Percentiles rank a stretch among this genome's conserved stretches.
Conservation (phyloP, 2,113 vertebrate species). For the Cyanoderma ruficeps region DNA sequence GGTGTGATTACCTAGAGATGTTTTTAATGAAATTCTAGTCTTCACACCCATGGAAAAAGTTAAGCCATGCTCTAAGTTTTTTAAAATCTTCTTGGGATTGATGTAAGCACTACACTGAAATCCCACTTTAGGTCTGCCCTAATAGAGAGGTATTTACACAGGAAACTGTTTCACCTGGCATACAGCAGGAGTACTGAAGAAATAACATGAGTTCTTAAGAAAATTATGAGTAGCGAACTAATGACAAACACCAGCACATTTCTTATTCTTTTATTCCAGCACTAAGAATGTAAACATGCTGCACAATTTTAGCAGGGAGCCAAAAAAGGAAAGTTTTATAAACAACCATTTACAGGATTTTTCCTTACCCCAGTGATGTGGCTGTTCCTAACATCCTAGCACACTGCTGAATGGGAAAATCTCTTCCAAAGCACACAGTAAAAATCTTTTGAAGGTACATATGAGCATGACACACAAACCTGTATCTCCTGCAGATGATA, state of each 20-base stretch:
- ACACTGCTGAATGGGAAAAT: not conserved
- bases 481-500: not conserved
- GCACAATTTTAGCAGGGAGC: not conserved
- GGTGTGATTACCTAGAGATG: not conserved
- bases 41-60: not conserved
- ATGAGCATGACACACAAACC: not conserved
- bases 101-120: not conserved
- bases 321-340: not conserved
- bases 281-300: not conserved
- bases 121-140: not conserved
- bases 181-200: not conserved
- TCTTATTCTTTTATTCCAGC: not conserved
- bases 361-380: not conserved
- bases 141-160: not conserved
- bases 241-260: not conserved
- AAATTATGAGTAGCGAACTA: not conserved
- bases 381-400: not conserved
- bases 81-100: not conserved
- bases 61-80: not conserved
- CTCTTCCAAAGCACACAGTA: not conserved
- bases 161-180: not conserved
- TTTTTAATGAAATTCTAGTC: not conserved
- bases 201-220: not conserved
- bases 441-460: constrained; percentile 1
- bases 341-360: not conserved